Evolutionary conservation across 2,113 vertebrate genomes (phyloP).

Genomic region (Passer montanus): DNA sequence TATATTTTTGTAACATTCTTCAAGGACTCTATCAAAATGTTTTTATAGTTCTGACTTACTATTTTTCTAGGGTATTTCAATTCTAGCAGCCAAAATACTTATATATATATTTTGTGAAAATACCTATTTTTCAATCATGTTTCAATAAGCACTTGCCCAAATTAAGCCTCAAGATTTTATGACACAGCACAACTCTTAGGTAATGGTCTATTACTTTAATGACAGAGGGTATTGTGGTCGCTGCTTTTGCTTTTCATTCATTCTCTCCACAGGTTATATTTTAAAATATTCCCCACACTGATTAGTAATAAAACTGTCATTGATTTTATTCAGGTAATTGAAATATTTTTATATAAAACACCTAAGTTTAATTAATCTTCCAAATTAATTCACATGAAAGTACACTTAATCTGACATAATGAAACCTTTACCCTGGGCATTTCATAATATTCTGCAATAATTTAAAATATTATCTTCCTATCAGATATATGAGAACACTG

Average conservation of each 20-base stretch:
- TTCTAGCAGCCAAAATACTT: not conserved
- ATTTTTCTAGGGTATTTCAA: not conserved
- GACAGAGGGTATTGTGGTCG: rapidly evolving
- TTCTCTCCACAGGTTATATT: not conserved
- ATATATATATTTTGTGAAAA: not conserved
- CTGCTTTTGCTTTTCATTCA: not conserved
- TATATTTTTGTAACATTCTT: not conserved
- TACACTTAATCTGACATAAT: not conserved
- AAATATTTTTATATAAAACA: not conserved
- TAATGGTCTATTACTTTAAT: not conserved
- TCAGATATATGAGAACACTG: not conserved
- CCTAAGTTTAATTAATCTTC: not conserved
- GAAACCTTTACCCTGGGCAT: not conserved
- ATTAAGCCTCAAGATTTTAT: not conserved
- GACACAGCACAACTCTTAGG: not conserved
- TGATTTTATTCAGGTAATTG: not conserved
- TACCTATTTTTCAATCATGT: not conserved
- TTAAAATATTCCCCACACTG: not conserved
- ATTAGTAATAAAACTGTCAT: not conserved
- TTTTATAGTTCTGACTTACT: not conserved
- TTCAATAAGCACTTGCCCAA: not conserved
- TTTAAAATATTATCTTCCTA: not conserved
- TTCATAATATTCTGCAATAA: not conserved
- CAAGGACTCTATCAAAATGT: not conserved
- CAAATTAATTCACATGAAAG: not conserved